Base-by-base conservation (phyloP, 2,888 invertebrate genomes). In the Notodonta ziczac region DNA sequence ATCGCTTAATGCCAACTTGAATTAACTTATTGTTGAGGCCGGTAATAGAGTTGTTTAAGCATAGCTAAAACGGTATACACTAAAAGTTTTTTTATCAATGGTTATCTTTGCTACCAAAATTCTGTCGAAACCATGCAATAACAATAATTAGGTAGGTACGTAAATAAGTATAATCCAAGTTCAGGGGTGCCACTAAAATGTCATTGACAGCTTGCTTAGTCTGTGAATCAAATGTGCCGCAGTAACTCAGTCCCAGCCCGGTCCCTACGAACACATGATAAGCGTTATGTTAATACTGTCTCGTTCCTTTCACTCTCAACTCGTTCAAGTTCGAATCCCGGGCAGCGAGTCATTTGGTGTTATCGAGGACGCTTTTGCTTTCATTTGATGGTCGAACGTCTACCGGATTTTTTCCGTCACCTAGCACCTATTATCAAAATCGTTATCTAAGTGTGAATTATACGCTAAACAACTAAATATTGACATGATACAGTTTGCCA, bases 361-460 rank as follows among this genome's bases (percentile, higher is more conserved):
- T 83, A 86, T 82, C 77, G 87, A 84, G 84, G 78, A 89, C 86
- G 82, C 81, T 90, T 84, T 91, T 91, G 83, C 87, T 91, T 91
- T 91, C 89, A 65, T 86, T 84, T 75, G 71, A 76, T 76, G 76
- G 78, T 71, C 75, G 78, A 70, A 73, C 72, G 74, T 69, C 66
- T 73, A 77, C 66, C 63, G 67, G 62, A 68, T 66, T 75, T 77
- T 68, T 65, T 65, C 58, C 58, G 32, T 56, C 40, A 56, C 58
- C 62, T 59, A 61, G 55, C 61, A 66, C 62, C 50, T 61, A 66
- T 66, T 63, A 65, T 57, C 55, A 32, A 14, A 53, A 58, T 48
- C 57, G 57, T 65, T 70, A 62, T 72, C 56, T 69, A 66, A 71
- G 65, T 66, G 60, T 39, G 51, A 12, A 58, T 61, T 59, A 50